phyloP scores from a whole-genome alignment of 2,113 vertebrate genomes.

The Noctilio leporinus region DNA sequence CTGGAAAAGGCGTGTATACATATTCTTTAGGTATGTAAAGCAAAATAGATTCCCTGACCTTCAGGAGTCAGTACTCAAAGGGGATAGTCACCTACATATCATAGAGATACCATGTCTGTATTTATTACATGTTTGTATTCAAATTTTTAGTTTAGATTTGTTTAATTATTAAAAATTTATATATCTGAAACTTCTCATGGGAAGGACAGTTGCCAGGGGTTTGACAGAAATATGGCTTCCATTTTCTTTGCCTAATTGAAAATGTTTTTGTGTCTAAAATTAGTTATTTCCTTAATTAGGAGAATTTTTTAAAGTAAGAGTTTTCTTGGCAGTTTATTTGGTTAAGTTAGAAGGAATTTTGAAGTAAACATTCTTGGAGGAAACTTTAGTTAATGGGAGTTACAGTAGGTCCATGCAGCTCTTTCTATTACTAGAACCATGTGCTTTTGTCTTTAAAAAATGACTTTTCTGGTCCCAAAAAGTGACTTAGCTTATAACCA shows the following conservation, averaged over 20 bases:
- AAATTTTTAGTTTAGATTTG: conserved; percentile 3
- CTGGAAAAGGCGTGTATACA: not conserved
- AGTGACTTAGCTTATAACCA: not conserved
- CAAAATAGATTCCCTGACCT: not conserved
- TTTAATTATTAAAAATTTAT: conserved; percentile 32
- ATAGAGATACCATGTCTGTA: not conserved
- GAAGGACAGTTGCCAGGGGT: conserved; percentile 39
- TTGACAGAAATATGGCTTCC: conserved; percentile 42
- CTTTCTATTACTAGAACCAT: not conserved
- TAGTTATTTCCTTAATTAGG: conserved; percentile 26
- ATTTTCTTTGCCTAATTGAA: conserved; percentile 38
- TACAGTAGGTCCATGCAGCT: not conserved
- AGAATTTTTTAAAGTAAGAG: conserved; percentile 27
- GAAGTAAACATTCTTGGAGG: conserved; percentile 9
- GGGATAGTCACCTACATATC: not conserved
- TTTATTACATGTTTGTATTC: conserved; percentile 11
- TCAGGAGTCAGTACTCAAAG: not conserved
- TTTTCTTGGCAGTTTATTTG: conserved; percentile 13
- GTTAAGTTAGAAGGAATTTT: conserved; percentile 38
- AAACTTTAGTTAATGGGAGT: conserved; percentile 18
- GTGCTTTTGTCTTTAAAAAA: conserved; percentile 32
- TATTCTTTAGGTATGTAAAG: not conserved
- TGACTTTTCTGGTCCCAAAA: conserved; percentile 10
- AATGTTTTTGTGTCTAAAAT: conserved; percentile 35
- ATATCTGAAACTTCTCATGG: conserved; percentile 49